These are phyloP conservation scores for Caenorhabditis japonica DNA, from an alignment of 2,888 invertebrate genomes.

Conservation along the genomic window DNA sequence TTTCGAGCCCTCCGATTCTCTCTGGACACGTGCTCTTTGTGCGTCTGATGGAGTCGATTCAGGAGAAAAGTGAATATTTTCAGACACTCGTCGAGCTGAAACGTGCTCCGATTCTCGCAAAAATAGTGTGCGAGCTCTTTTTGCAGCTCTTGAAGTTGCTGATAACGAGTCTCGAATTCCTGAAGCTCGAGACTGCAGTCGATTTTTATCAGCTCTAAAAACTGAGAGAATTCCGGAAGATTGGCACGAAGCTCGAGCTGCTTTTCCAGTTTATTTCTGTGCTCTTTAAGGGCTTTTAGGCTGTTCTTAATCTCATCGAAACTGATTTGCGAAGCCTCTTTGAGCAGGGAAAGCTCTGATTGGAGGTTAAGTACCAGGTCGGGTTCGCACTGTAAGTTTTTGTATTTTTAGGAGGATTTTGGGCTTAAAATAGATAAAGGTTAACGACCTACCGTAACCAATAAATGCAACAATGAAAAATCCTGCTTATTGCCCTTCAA, in stretches of 20 bases:
- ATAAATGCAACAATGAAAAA: slow-evolving; percentile 47
- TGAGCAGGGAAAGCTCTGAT: slow-evolving; percentile 37
- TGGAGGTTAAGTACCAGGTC: slow-evolving; percentile 42
- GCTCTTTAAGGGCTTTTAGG: slow-evolving; percentile 36
- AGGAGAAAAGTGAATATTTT: slow-evolving; percentile 73
- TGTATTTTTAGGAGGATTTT: slow-evolving; percentile 10
- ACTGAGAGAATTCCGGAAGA: slow-evolving; percentile 30
- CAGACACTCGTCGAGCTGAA: slow-evolving; percentile 74
- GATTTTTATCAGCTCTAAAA: slow-evolving; percentile 41
- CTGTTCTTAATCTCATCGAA: slow-evolving; percentile 56
- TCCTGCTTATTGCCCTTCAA: slow-evolving; percentile 59
- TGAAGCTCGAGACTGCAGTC: slow-evolving; percentile 44
- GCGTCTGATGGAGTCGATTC: slow-evolving; percentile 59
- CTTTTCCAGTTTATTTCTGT: slow-evolving; percentile 36
- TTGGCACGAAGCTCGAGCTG: slow-evolving; percentile 20
- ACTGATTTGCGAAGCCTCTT: slow-evolving; percentile 54
- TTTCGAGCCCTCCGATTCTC: slow-evolving; percentile 27
- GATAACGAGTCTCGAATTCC: slow-evolving; percentile 34
- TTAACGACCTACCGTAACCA: slow-evolving; percentile 46
- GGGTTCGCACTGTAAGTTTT: slow-evolving; percentile 43
- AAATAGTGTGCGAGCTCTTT: slow-evolving; percentile 55
- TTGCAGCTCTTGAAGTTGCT: slow-evolving; percentile 27
- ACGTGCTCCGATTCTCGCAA: slow-evolving; percentile 61
- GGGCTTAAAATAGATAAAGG: background rate
- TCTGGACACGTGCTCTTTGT: slow-evolving; percentile 32